Evolutionary conservation across 2,797 vertebrate genomes (phyloP).

Genomic region (Rousettus madagascariensis): DNA sequence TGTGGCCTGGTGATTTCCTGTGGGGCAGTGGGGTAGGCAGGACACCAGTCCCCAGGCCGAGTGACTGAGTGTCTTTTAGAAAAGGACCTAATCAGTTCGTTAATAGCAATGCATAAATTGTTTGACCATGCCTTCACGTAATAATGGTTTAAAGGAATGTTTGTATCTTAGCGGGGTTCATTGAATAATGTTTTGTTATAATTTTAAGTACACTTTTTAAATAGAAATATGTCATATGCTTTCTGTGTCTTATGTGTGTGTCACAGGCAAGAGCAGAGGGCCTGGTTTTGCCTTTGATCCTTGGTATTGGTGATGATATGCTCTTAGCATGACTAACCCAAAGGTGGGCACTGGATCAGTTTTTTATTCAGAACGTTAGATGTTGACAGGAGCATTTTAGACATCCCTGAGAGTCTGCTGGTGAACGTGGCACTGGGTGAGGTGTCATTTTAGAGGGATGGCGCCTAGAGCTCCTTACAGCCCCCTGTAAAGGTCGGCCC

Average conservation of each 20-base stretch:
- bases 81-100: neutral
- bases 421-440: neutral
- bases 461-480: neutral
- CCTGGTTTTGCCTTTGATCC: neutral
- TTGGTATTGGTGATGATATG: neutral
- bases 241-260: neutral
- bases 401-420: neutral
- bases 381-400: neutral
- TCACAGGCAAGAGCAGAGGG: neutral
- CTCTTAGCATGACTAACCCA: neutral
- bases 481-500: neutral
- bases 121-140: neutral
- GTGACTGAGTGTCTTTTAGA: neutral
- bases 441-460: neutral
- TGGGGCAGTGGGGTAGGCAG: neutral
- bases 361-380: neutral
- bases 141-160: neutral
- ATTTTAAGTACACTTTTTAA: neutral
- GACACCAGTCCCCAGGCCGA: neutral
- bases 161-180: neutral
- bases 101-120: accelerated
- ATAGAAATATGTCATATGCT: neutral
- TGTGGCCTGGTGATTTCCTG: neutral
- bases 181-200: neutral
- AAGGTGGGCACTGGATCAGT: neutral